Percentiles rank a stretch among this genome's conserved stretches.
phyloP scores from a whole-genome alignment of 2,797 vertebrate genomes.

The Sebastes oblongus region DNA sequence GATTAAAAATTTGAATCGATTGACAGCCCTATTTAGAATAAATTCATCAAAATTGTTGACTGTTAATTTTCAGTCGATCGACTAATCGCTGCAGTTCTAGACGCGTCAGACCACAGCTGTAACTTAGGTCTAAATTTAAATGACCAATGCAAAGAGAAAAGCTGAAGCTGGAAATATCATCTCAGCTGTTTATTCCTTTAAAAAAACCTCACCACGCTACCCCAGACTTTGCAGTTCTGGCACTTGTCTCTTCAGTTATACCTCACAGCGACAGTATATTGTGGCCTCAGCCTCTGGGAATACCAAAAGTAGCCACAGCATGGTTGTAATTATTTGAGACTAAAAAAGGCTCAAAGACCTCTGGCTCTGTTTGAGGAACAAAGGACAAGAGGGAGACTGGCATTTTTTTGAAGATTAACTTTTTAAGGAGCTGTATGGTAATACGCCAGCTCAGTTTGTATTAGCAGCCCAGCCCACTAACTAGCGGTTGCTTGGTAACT shows the following conservation, averaged over 20 bases:
- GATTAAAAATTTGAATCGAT: not conserved
- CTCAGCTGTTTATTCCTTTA: not conserved
- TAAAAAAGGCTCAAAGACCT: conserved; percentile 32
- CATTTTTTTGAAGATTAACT: conserved; percentile 61
- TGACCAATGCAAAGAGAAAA: not conserved
- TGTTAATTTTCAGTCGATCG: not conserved
- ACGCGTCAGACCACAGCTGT: not conserved
- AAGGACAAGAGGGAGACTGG: conserved; percentile 40
- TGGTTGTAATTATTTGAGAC: conserved; percentile 3
- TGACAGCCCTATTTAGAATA: not conserved
- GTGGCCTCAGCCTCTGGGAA: not conserved
- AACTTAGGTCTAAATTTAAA: not conserved
- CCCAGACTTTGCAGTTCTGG: not conserved
- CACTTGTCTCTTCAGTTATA: not conserved
- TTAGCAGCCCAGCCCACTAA: not conserved
- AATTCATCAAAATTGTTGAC: not conserved
- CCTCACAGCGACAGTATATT: not conserved
- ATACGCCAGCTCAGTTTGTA: conserved; percentile 17
- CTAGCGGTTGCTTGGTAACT: conserved; percentile 40
- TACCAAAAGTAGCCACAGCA: conserved; percentile 5
- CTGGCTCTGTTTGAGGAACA: conserved; percentile 34
- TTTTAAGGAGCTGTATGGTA: conserved; percentile 20
- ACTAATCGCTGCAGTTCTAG: not conserved
- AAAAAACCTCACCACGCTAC: not conserved
- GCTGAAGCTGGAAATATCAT: not conserved